These are phyloP conservation scores for Noctua comes DNA, from an alignment of 2,888 invertebrate genomes.

Conservation along the genomic window DNA sequence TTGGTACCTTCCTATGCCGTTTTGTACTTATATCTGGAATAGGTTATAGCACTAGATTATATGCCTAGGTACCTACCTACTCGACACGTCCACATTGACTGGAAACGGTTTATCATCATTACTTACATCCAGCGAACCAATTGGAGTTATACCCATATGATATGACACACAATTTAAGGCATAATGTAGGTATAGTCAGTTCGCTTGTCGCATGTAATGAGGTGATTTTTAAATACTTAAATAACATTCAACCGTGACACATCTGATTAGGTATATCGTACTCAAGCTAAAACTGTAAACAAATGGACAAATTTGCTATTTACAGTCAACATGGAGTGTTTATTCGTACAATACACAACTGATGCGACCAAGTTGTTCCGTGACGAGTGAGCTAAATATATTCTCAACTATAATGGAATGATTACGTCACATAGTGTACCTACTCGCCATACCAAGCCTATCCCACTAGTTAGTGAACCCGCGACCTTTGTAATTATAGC, in stretches of 20 bases:
- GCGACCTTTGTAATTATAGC: slow-evolving; percentile 73
- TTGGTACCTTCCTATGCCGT: not conserved
- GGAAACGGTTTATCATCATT: slow-evolving; percentile 37
- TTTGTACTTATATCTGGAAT: not conserved
- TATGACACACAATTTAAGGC: not conserved
- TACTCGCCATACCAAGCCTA: slow-evolving; percentile 70
- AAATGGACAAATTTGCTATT: slow-evolving; percentile 16
- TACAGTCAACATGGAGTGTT: slow-evolving; percentile 31
- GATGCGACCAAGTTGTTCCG: slow-evolving; percentile 46
- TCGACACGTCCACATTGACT: slow-evolving; percentile 17
- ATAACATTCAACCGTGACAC: not conserved
- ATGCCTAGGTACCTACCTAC: slow-evolving; percentile 4
- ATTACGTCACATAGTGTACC: slow-evolving; percentile 78
- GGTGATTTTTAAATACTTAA: too few species aligned
- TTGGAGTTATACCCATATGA: slow-evolving; percentile 29
- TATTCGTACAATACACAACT: slow-evolving; percentile 26
- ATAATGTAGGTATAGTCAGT: not conserved
- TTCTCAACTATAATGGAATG: slow-evolving; percentile 71
- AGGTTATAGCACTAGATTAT: slow-evolving; percentile 9
- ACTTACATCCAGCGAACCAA: slow-evolving; percentile 34
- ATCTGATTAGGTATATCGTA: slow-evolving; percentile 7
- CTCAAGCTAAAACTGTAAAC: slow-evolving; percentile 16
- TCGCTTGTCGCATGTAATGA: not conserved
- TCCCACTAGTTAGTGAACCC: slow-evolving; percentile 81
- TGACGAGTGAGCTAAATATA: slow-evolving; percentile 65